phyloP scores from a whole-genome alignment of 2,888 invertebrate genomes.

The Tetranychus piercei region DNA sequence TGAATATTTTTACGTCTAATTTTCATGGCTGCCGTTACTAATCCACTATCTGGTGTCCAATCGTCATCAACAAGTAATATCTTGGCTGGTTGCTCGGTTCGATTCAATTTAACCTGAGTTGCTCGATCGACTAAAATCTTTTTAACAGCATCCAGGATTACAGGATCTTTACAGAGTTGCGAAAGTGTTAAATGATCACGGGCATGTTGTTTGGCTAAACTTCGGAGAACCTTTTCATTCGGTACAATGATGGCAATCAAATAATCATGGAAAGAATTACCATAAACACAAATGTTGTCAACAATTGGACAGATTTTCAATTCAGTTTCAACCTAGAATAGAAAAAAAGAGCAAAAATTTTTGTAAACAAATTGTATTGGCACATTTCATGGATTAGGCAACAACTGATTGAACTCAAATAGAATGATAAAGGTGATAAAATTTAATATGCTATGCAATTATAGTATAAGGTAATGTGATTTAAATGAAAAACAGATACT shows the following conservation, averaged over 20 bases:
- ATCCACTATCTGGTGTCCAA: slow-evolving; percentile 39
- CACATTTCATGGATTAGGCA: neutral
- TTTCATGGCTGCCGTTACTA: slow-evolving; percentile 40
- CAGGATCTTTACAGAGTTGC: slow-evolving; percentile 24
- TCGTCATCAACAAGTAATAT: slow-evolving; percentile 35
- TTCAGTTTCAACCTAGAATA: slow-evolving; percentile 19
- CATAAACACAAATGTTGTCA: slow-evolving; percentile 22
- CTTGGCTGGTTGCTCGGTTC: slow-evolving; percentile 27
- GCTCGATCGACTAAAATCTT: slow-evolving; percentile 12
- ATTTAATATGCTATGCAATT: neutral
- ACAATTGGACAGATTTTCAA: slow-evolving; percentile 18
- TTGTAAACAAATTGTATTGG: neutral
- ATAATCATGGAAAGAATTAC: slow-evolving; percentile 17
- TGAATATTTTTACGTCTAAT: slow-evolving; percentile 38
- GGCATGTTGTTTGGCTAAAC: slow-evolving; percentile 7
- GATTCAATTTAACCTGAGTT: slow-evolving; percentile 13
- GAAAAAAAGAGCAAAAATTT: neutral
- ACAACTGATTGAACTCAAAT: neutral
- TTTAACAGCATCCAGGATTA: slow-evolving; percentile 14
- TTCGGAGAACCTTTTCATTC: neutral
- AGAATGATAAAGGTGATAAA: neutral
- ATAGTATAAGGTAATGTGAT: too few species aligned
- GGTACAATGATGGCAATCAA: slow-evolving; percentile 20
- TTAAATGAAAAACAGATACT: neutral
- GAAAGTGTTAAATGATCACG: slow-evolving; percentile 19